Percentiles rank a stretch among this genome's conserved stretches.
Conservation (phyloP, 2,888 invertebrate genomes). For the Pollenia labialis region DNA sequence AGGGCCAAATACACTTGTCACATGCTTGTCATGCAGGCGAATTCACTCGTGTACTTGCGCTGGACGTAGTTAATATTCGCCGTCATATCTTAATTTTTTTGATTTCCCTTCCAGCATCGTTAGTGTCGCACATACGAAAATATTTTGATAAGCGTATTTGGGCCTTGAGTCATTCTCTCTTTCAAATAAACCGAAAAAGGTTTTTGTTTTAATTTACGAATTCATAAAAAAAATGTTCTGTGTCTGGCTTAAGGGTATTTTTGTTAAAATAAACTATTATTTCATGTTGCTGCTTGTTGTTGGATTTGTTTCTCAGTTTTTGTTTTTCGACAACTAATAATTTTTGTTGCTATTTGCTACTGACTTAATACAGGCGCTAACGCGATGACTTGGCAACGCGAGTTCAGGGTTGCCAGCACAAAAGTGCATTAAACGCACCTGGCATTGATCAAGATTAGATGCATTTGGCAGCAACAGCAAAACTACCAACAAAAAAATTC, state of each 20-base stretch:
- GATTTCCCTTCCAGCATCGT: too few relatives aligned
- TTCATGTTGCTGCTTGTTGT: not conserved
- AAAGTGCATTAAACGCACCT: slow-evolving; percentile 78
- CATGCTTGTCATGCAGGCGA: too few relatives aligned
- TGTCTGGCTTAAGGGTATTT: slow-evolving; percentile 37
- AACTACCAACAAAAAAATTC: slow-evolving; percentile 12
- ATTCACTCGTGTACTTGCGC: too few relatives aligned
- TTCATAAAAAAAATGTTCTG: not conserved
- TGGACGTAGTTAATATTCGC: too few relatives aligned
- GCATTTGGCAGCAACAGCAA: slow-evolving; percentile 55
- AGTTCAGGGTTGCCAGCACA: slow-evolving; percentile 72
- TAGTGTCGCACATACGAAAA: too few relatives aligned
- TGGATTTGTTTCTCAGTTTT: not conserved
- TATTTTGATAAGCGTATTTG: too few relatives aligned
- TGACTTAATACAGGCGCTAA: slow-evolving; percentile 30
- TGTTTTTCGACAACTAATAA: slow-evolving; percentile 28
- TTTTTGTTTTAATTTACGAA: slow-evolving; percentile 1
- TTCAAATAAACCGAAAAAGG: not conserved
- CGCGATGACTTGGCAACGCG: slow-evolving; percentile 68
- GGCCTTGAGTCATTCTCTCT: not conserved
- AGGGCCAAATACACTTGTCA: too few relatives aligned
- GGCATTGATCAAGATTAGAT: slow-evolving; percentile 77
- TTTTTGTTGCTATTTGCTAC: slow-evolving; percentile 47
- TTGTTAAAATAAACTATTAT: slow-evolving; percentile 11
- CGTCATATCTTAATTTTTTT: too few relatives aligned